Conservation (phyloP, 2,797 vertebrate species). For the Microcaecilia unicolor region DNA sequence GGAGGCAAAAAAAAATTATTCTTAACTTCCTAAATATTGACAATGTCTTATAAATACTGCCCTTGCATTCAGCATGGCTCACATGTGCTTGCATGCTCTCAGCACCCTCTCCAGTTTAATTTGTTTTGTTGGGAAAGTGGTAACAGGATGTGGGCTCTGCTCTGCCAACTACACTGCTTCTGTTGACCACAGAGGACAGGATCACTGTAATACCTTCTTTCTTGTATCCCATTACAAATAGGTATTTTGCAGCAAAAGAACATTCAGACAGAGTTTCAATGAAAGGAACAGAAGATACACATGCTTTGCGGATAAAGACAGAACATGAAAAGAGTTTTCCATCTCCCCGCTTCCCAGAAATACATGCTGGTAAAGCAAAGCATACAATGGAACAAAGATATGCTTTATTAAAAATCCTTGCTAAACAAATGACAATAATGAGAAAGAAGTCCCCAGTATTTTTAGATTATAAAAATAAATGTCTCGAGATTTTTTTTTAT, state of each 20-base stretch:
- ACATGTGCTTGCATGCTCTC: too few relatives aligned
- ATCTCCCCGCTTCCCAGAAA: conserved; percentile 44
- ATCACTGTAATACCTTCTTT: conserved; percentile 58
- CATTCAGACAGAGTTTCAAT: conserved; percentile 50
- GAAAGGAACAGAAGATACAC: conserved; percentile 56
- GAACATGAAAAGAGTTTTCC: conserved; percentile 38
- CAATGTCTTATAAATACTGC: too few relatives aligned
- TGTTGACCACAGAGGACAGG: too few relatives aligned
- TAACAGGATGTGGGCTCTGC: too few relatives aligned
- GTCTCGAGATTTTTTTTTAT: conserved; percentile 18
- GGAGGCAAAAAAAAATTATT: too few relatives aligned
- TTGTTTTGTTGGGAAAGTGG: too few relatives aligned
- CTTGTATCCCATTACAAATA: conserved; percentile 46
- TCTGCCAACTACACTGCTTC: too few relatives aligned
- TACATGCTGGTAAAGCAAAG: conserved; percentile 63
- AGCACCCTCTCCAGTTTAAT: too few relatives aligned
- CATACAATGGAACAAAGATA: conserved; percentile 54
- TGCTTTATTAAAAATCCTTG: conserved; percentile 34
- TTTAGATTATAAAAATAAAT: conserved; percentile 35
- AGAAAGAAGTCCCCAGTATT: conserved; percentile 61
- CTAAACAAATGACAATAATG: conserved; percentile 79
- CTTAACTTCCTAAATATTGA: too few relatives aligned
- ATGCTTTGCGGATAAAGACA: conserved; percentile 61
- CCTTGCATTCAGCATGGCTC: too few relatives aligned
- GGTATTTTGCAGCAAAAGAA: conserved; percentile 45